Evolutionary conservation across 2,113 vertebrate genomes (phyloP).

Genomic region (Pimephales promelas): DNA sequence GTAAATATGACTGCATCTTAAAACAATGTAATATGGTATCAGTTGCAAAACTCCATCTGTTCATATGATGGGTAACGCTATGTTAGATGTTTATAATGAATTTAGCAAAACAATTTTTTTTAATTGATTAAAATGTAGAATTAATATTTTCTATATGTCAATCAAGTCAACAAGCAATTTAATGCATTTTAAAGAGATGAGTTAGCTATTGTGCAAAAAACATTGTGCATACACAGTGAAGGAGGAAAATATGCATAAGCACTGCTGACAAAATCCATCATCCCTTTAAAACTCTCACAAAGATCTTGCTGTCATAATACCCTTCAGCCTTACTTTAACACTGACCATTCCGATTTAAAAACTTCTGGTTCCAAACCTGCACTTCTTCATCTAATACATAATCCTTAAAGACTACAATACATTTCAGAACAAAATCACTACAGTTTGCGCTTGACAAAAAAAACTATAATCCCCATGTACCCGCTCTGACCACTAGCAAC

Average conservation of each 20-base stretch:
- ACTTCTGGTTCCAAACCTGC: constrained; percentile 8
- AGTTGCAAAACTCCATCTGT: background rate
- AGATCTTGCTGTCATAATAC: background rate
- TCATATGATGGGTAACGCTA: background rate
- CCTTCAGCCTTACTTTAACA: background rate
- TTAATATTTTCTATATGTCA: background rate
- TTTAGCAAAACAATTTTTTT: background rate
- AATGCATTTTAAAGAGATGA: constrained; percentile 28
- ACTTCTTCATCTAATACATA: background rate
- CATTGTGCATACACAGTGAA: background rate
- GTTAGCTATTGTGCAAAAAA: constrained; percentile 2
- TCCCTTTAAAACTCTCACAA: background rate
- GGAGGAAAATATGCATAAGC: constrained; percentile 21
- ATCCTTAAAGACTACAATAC: constrained; percentile 6
- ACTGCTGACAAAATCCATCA: constrained; percentile 22
- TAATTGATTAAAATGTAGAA: background rate
- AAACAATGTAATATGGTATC: background rate
- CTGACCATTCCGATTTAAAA: constrained; percentile 7
- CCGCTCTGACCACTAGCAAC: background rate
- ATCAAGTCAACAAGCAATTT: background rate
- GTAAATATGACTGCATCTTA: background rate
- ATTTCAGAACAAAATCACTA: background rate
- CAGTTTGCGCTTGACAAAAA: constrained; percentile 20
- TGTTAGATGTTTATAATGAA: constrained; percentile 7
- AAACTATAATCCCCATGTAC: background rate